These are phyloP conservation scores for Sialis lutaria DNA, from an alignment of 2,888 invertebrate species.

Conservation along the genomic window DNA sequence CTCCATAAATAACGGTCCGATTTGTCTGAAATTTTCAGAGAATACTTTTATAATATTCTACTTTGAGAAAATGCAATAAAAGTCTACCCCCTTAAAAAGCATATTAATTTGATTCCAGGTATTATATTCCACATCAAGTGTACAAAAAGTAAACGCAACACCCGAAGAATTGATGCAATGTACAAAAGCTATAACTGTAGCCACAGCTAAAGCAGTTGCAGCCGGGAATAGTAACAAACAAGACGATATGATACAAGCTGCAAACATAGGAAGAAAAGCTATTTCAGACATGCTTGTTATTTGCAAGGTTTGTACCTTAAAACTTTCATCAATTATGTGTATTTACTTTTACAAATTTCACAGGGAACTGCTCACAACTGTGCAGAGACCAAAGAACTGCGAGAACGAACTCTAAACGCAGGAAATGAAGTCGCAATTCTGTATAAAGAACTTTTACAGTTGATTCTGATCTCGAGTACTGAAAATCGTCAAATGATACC, in stretches of 20 bases:
- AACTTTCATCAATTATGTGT: background rate
- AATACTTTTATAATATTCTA: too few relatives aligned
- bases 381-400: slow-evolving; percentile 69
- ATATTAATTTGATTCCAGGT: slow-evolving; percentile 41
- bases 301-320: slow-evolving; percentile 44
- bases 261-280: slow-evolving; percentile 86
- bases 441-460: slow-evolving; percentile 70
- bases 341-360: slow-evolving; percentile 1
- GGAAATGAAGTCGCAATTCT: slow-evolving; percentile 76
- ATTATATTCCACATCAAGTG: slow-evolving; percentile 37
- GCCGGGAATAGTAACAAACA: slow-evolving; percentile 84
- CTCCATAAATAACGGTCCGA: too few relatives aligned
- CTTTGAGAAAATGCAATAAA: too few relatives aligned
- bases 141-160: slow-evolving; percentile 39
- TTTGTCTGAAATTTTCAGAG: too few relatives aligned
- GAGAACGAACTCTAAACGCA: slow-evolving; percentile 54
- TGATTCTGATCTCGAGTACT: slow-evolving; percentile 40
- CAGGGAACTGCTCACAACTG: slow-evolving; percentile 51
- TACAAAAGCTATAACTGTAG: slow-evolving; percentile 85
- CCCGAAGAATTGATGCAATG: slow-evolving; percentile 88
- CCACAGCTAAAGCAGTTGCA: slow-evolving; percentile 86
- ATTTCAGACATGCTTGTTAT: slow-evolving; percentile 84
- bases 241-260: slow-evolving; percentile 90
- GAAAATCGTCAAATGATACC: slow-evolving; percentile 56
- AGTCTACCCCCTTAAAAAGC: too few relatives aligned